Evolutionary conservation across 2,797 vertebrate species (phyloP).

Genomic region (Podarcis lilfordi): DNA sequence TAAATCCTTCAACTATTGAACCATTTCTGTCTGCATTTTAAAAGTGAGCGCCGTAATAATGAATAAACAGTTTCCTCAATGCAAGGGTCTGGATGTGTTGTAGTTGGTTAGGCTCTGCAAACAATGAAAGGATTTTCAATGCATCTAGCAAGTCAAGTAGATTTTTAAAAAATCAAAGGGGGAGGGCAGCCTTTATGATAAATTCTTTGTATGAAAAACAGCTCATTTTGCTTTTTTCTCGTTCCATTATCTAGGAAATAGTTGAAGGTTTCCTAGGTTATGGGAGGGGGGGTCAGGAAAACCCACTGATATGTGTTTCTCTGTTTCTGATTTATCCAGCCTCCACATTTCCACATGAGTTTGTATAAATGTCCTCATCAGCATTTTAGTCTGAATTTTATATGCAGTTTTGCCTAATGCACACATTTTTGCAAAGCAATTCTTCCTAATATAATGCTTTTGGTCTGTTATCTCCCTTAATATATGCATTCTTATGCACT

Average conservation of each 20-base stretch:
- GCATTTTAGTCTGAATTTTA: no score
- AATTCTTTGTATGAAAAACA: not conserved
- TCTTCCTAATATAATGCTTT: no score
- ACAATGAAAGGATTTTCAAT: constrained; percentile 1
- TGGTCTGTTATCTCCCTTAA: no score
- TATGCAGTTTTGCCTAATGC: no score
- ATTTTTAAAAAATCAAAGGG: not conserved
- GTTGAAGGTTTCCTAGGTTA: not conserved
- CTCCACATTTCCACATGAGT: no score
- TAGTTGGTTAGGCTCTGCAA: not conserved
- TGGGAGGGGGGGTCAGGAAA: no score
- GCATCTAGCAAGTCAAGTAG: not conserved
- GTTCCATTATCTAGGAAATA: not conserved
- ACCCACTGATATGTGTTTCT: no score
- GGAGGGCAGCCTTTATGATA: not conserved
- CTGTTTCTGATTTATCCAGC: no score
- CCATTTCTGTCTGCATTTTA: not conserved
- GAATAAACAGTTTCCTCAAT: constrained; percentile 1
- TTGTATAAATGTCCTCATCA: no score
- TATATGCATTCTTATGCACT: no score
- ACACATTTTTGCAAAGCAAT: no score
- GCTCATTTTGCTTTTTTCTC: no score
- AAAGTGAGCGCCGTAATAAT: not conserved
- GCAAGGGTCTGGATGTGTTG: not conserved
- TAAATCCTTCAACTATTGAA: not conserved